A percentile compares a stretch with the other conserved stretches of the same genome.
These are phyloP conservation scores for Acromyrmex echinatior DNA, from an alignment of 1,140 invertebrate genomes.

Conservation along the genomic window DNA sequence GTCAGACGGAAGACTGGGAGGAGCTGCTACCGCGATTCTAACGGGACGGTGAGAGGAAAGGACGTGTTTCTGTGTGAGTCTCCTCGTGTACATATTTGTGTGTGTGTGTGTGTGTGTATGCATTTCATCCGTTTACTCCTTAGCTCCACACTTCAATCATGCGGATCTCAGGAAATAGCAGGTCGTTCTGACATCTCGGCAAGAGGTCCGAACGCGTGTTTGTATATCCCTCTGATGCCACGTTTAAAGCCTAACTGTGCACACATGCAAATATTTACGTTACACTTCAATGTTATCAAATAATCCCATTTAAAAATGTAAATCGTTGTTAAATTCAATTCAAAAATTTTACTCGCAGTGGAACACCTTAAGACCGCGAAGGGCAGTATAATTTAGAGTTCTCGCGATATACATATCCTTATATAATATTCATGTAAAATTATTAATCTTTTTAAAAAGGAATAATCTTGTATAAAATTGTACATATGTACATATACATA, in stretches of 20 bases:
- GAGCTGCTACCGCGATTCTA: constrained; percentile 51
- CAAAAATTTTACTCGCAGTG: constrained; percentile 1
- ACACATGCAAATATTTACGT: constrained; percentile 42
- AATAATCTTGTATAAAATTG: no score
- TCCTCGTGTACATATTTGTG: not conserved
- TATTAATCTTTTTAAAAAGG: constrained; percentile 7
- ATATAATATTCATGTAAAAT: constrained; percentile 20
- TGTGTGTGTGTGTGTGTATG: not conserved
- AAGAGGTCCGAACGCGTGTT: constrained; percentile 34
- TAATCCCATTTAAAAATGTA: constrained; percentile 29
- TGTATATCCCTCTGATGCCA: constrained; percentile 14
- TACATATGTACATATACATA: no score
- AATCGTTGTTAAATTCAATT: constrained; percentile 37
- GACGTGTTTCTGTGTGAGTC: constrained; percentile 1
- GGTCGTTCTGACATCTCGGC: constrained; percentile 24
- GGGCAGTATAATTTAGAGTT: constrained; percentile 22
- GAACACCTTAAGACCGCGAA: not conserved
- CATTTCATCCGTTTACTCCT: constrained; percentile 31
- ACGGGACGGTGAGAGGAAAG: constrained; percentile 34
- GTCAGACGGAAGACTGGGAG: constrained; percentile 71
- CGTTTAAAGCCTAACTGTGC: not conserved
- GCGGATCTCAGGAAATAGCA: constrained; percentile 41
- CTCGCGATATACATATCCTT: not conserved
- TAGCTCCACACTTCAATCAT: constrained; percentile 37
- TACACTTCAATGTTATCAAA: constrained; percentile 34